Percentiles rank a stretch among this genome's conserved stretches.
These are phyloP conservation scores for Hemiscyllium ocellatum DNA, from an alignment of 2,113 vertebrate species.

Conservation along the genomic window DNA sequence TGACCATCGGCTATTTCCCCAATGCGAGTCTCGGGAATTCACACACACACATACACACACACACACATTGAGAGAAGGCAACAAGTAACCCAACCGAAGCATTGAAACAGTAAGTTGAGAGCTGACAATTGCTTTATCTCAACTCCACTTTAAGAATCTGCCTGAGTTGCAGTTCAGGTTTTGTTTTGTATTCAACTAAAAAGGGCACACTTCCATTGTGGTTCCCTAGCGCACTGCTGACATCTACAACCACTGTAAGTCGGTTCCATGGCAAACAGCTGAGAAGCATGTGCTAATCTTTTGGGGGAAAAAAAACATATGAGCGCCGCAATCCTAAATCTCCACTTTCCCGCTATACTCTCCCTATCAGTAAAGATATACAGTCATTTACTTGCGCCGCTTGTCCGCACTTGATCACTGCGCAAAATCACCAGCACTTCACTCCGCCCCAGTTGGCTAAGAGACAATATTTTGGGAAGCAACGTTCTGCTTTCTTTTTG, in stretches of 20 bases:
- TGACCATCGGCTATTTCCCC: background rate
- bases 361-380: too few relatives aligned
- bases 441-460: background rate
- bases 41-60: too few relatives aligned
- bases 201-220: background rate
- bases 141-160: conserved; percentile 27
- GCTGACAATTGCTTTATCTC: background rate
- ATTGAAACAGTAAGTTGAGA: background rate
- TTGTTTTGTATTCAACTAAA: background rate
- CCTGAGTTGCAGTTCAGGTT: background rate
- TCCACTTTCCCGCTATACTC: background rate
- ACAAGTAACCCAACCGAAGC: background rate
- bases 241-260: conserved; percentile 45
- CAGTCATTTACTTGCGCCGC: background rate
- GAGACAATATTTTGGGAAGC: background rate
- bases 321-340: background rate
- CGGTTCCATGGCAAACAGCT: conserved; percentile 42
- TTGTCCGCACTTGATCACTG: conserved; percentile 19
- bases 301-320: background rate
- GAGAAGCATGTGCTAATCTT: background rate
- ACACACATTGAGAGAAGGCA: background rate
- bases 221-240: background rate
- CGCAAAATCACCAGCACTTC: conserved; percentile 20
- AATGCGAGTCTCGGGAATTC: background rate
- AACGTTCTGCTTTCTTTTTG: background rate